Evolutionary conservation across 2,888 invertebrate species (phyloP), one percentile per base, ranked within the genome.

Genomic region (Rhodophaea formosa): DNA sequence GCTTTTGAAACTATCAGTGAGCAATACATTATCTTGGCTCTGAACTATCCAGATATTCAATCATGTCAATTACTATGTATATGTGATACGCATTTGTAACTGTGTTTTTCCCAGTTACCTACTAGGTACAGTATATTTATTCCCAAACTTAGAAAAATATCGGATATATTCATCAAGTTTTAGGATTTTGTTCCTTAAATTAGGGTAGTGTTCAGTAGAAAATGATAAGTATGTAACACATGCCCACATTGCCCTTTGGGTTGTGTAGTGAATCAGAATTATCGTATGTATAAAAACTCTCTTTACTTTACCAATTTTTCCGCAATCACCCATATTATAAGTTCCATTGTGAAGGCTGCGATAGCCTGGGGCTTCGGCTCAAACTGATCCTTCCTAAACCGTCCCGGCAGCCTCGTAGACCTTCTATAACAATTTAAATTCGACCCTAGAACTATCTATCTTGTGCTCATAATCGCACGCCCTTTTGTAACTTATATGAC

Each of bases 291-390:
- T 47, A 29, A 29, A 47, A 56, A 56, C 53, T 23, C 29, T 77
- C 74, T 70, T 74, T 79, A 74, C 53, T 23, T 77, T 75, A 79
- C 76, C 79, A 78, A 83, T 83, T 84, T 80, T 85, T 84, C 81
- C 80, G 75, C 83, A 81, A 88, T 88, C 84, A 78, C 77, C 80
- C 77, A 82, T 85, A 83, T 84, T 86, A 86, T 83, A 86, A 86
- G 84, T 82, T 79, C 84, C 81, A 88, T 87, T 87, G 86, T 88
- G 72, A 72, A n/a, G 72, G 76, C 75, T 72, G 72, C 82, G 86
- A 88, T 89, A 84, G 88, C 87, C 87, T 70, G 74, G 72, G 80
- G 85, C 83, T 76, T 79, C 75, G 77, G 75, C 80, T 82, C 78
- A 80, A 79, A 80, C 82, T 82, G 86, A 88, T 87, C 86, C 85